These are phyloP conservation scores for Episyrphus balteatus DNA, from an alignment of 1,140 invertebrate species.

Conservation along the genomic window DNA sequence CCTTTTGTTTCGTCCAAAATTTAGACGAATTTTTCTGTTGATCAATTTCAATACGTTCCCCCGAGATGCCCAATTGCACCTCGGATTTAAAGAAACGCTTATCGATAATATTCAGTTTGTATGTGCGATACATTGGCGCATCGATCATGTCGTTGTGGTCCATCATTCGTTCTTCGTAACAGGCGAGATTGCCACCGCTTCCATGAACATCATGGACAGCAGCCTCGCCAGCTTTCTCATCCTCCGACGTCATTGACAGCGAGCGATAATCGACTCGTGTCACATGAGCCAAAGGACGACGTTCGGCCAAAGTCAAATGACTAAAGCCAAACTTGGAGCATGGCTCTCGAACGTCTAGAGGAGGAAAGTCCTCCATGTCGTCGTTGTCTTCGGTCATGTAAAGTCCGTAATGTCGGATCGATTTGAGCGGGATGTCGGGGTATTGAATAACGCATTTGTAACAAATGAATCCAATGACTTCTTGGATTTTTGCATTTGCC, in stretches of 20 bases:
- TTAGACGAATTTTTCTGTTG: conserved; percentile 56
- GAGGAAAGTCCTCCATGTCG: conserved; percentile 89
- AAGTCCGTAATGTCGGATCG: conserved; percentile 62
- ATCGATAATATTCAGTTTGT: conserved; percentile 65
- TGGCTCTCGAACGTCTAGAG: conserved; percentile 73
- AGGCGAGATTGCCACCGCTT: conserved; percentile 17
- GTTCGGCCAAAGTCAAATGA: conserved; percentile 75
- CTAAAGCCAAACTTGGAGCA: conserved; percentile 89
- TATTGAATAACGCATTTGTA: conserved; percentile 62
- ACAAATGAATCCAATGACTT: conserved; percentile 89
- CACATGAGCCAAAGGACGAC: conserved; percentile 24
- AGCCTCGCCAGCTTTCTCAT: conserved; percentile 19
- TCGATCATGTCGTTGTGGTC: conserved; percentile 63
- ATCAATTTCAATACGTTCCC: conserved; percentile 85
- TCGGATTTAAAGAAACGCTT: conserved; percentile 70
- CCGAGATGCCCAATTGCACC: conserved; percentile 75
- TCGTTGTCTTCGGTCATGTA: conserved; percentile 94
- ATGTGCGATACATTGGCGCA: conserved; percentile 75
- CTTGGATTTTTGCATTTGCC: conserved; percentile 72
- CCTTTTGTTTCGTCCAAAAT: conserved; percentile 54
- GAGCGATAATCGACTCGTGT: conserved; percentile 38
- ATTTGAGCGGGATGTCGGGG: conserved; percentile 45
- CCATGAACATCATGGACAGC: conserved; percentile 18
- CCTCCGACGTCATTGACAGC: conserved; percentile 33
- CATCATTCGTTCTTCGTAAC: conserved; percentile 47